Evolutionary conservation across 2,888 invertebrate species (phyloP).

Genomic region (Conomelus anceps): DNA sequence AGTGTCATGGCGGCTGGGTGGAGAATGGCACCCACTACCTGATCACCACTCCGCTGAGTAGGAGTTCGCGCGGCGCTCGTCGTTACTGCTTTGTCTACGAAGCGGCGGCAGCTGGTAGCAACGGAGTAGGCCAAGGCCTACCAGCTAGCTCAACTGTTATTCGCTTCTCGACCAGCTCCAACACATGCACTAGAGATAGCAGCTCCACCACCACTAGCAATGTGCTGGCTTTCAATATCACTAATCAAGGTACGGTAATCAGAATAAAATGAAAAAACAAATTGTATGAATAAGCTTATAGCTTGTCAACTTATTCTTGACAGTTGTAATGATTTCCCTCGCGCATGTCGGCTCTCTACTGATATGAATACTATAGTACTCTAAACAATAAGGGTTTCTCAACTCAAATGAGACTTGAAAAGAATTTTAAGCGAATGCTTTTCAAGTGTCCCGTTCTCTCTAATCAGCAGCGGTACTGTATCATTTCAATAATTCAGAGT

Average conservation of each 20-base stretch:
- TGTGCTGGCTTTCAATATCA: conserved; percentile 59
- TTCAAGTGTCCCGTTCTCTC: not conserved
- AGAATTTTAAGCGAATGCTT: too few species aligned
- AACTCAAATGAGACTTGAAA: too few species aligned
- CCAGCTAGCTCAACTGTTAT: conserved; percentile 42
- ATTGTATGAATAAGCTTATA: not conserved
- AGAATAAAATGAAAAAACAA: conserved; percentile 1
- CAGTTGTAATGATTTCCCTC: too few species aligned
- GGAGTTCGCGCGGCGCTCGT: conserved; percentile 57
- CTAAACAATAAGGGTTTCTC: too few species aligned
- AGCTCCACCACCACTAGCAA: conserved; percentile 49
- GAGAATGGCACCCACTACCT: conserved; percentile 81
- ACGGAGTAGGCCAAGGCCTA: conserved; percentile 37
- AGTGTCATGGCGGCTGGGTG: conserved; percentile 84
- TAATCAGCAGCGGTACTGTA: too few species aligned
- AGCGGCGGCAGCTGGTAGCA: conserved; percentile 18
- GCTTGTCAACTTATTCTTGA: too few species aligned
- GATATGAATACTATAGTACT: too few species aligned
- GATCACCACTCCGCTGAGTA: conserved; percentile 67
- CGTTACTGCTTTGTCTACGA: conserved; percentile 73
- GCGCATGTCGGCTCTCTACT: too few species aligned
- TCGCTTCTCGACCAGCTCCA: conserved; percentile 54
- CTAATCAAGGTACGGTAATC: conserved; percentile 61
- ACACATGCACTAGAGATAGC: conserved; percentile 55
- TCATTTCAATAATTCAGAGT: too few species aligned